A percentile compares a stretch with the other conserved stretches of the same genome.
These are phyloP conservation scores for Rhinella marina DNA, from an alignment of 2,797 vertebrate genomes.

Conservation along the genomic window DNA sequence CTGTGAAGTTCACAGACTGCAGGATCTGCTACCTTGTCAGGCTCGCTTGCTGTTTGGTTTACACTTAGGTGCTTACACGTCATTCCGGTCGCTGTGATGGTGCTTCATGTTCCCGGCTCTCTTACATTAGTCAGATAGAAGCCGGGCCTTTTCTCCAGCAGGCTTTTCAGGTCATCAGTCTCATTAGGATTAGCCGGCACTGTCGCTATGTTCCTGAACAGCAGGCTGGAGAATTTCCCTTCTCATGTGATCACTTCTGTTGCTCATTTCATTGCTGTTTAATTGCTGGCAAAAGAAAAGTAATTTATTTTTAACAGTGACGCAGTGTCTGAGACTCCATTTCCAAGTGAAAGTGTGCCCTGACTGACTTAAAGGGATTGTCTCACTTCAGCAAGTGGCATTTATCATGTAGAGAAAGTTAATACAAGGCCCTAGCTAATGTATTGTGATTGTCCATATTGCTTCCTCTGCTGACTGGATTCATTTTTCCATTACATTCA, in stretches of 20 bases:
- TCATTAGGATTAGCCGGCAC: conserved; percentile 55
- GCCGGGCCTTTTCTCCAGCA: conserved; percentile 16
- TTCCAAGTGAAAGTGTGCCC: not conserved
- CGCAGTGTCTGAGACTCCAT: not conserved
- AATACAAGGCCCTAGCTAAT: too few relatives aligned
- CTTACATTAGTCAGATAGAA: conserved; percentile 51
- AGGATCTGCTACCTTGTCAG: conserved; percentile 59
- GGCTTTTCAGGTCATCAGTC: conserved; percentile 52
- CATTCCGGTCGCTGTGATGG: conserved; percentile 37
- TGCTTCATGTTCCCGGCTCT: not conserved
- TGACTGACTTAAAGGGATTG: too few relatives aligned
- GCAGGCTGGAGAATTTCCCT: conserved; percentile 48
- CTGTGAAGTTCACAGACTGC: conserved; percentile 58
- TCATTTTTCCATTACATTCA: too few relatives aligned
- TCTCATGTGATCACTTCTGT: conserved; percentile 46
- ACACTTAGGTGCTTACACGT: conserved; percentile 34
- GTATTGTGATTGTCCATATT: too few relatives aligned
- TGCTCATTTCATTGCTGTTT: conserved; percentile 50
- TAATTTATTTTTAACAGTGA: conserved; percentile 41
- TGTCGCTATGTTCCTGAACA: conserved; percentile 52
- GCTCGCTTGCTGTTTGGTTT: conserved; percentile 32
- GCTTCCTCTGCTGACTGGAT: too few relatives aligned
- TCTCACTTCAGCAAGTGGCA: too few relatives aligned
- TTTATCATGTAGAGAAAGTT: too few relatives aligned
- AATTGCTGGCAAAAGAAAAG: conserved; percentile 45